Base-by-base conservation (phyloP, 2,888 invertebrate species). In the Clanis bilineata region DNA sequence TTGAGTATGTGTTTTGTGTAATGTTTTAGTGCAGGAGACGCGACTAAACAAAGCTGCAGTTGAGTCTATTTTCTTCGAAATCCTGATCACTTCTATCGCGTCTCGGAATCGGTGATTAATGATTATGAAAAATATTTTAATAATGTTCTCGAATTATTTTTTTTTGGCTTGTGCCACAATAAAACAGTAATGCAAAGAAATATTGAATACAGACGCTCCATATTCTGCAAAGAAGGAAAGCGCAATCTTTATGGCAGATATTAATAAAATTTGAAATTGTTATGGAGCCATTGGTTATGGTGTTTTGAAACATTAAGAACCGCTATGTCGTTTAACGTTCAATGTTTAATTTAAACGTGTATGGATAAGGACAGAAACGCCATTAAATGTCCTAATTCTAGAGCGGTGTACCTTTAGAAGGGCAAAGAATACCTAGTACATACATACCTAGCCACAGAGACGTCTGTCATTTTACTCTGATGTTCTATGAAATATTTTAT, bases 401-500 rank as follows among this genome's bases (percentile, higher is more conserved):
- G 2, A 25, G n/a, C 15, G 12, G 6, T 2, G 15, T 28, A 28
- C 25, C n/a, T n/a, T n/a, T n/a, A n/a, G n/a, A n/a, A n/a, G n/a
- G n/a, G n/a, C n/a, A n/a, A n/a, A n/a, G n/a, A n/a, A n/a, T n/a
- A n/a, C n/a, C n/a, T n/a, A n/a, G n/a, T n/a, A n/a, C n/a, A 67
- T 62, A 71, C 65, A 70, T 88, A 92, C 92, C 92, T 91, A 66
- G 82, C 74, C 39, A 88, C 72, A 41, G 82, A 74, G 12, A 70
- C 69, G 25, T 85, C 85, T 15, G 78, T 77, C 43, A 79, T 67
- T 75, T 84, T 85, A 65, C 82, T 86, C 68, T 77, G 84, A 61
- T 79, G 80, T 47, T 86, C 82, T 78, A 90, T 74, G 80, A 90
- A 85, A 63, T 79, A 82, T 44, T 80, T 86, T 43, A 92, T 66